These are phyloP conservation scores for Halichoerus grypus DNA, from an alignment of 2,113 vertebrate species.

Conservation along the genomic window DNA sequence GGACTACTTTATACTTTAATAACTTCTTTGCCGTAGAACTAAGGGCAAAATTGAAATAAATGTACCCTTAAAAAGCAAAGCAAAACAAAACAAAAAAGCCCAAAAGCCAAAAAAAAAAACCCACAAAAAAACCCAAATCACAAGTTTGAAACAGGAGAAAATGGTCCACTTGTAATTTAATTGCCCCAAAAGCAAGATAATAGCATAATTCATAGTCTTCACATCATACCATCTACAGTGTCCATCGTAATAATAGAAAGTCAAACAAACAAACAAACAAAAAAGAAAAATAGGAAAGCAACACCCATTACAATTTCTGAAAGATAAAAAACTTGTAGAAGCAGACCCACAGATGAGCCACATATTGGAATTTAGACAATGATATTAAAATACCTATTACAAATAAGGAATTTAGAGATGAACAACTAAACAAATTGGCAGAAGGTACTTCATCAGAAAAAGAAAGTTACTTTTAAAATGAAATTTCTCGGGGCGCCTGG, in stretches of 20 bases:
- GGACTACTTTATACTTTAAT: neutral
- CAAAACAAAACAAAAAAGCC: neutral
- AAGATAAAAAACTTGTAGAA: neutral
- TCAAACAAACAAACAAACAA: neutral
- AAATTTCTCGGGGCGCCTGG: neutral
- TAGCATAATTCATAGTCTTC: neutral
- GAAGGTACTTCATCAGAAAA: neutral
- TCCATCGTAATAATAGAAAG: neutral
- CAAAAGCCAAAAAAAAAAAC: neutral
- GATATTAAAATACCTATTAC: neutral
- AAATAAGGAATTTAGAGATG: neutral
- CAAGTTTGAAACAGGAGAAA: neutral
- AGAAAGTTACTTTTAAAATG: neutral
- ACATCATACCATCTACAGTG: neutral
- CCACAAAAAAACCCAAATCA: neutral
- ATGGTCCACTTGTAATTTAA: neutral
- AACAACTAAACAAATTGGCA: neutral
- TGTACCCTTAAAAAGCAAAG: neutral
- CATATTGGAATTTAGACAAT: neutral
- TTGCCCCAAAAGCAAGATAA: neutral
- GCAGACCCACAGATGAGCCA: neutral
- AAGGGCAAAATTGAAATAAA: conserved; percentile 10
- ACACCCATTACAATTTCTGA: neutral
- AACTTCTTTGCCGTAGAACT: neutral
- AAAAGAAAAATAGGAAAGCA: neutral